Evolutionary conservation across 1,140 invertebrate species (phyloP).

Genomic region (Bombus superbus): DNA sequence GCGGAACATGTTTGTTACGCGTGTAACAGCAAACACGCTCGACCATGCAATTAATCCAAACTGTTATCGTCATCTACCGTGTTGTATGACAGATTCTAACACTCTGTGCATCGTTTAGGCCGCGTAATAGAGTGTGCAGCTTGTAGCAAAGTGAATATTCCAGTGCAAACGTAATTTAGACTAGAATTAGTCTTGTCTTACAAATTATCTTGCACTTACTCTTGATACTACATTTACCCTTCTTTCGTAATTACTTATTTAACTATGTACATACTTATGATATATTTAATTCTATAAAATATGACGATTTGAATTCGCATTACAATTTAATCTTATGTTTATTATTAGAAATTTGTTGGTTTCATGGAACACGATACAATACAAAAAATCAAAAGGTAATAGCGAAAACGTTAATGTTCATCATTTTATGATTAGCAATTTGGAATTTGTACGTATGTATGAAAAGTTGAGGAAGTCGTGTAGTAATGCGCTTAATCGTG

Average conservation of each 20-base stretch:
- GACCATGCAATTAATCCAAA: slow-evolving; percentile 47
- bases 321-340: background rate
- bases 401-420: background rate
- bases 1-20: slow-evolving; percentile 35
- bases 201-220: background rate
- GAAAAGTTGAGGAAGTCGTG: background rate
- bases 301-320: background rate
- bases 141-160: background rate
- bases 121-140: slow-evolving; percentile 9
- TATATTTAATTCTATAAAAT: too few species aligned
- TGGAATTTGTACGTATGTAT: too few species aligned
- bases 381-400: background rate
- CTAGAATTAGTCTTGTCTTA: background rate
- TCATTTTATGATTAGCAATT: too few species aligned
- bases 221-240: background rate
- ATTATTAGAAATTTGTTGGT: background rate
- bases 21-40: slow-evolving; percentile 42
- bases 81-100: slow-evolving; percentile 30
- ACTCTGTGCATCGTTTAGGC: slow-evolving; percentile 16
- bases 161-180: background rate
- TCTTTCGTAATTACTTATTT: background rate
- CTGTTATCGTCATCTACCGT: slow-evolving; percentile 38
- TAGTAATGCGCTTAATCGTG: background rate
- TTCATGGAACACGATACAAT: too few species aligned
- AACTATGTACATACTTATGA: background rate